Evolutionary conservation across 1,140 invertebrate genomes (phyloP), one percentile per base, ranked within the genome.

Genomic region (Drepana arcuata): DNA sequence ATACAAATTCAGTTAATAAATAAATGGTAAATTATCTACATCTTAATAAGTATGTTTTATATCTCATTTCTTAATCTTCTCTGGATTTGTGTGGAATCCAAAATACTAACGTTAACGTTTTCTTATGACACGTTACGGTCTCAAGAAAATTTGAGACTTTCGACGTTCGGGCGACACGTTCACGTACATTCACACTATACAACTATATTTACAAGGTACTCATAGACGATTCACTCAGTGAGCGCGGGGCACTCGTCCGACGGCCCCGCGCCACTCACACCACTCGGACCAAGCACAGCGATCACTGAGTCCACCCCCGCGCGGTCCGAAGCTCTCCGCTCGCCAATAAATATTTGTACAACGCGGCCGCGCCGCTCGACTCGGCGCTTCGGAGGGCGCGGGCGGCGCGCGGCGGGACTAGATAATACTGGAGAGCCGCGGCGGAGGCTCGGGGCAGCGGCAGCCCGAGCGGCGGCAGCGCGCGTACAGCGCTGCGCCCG

Each of bases 401-500:
- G 66, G 58, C 51, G 64, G 48, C 49, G 44, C 41, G 51, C 55
- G 60, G 63, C 75, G 72, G 67, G 81, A 84, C 81, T 83, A 83
- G 79, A 82, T 84, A 84, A 84, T 84, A 84, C 79, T 83, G 79
- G 75, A 74, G 66, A 64, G 67, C 62, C 60, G 62, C 59, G 66
- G 66, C 66, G 60, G 65, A 46, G 63, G 69, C 56, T 75, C 61
- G 65, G 85, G 77, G 71, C 87, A 88, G 51, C 84, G 85, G 73
- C 86, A 87, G 44, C 87, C 78, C 70, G 85, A 38, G 60, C 92
- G 92, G 51, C 90, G 88, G 31, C 88, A 86, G 45, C 89, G 86
- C 41, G 92, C 91, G 83, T 97, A 96, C 58, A 90, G 91, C 48
- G 87, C 86, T 71, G 95, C 94, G 74, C 91, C 91, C 32, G 90